A percentile compares a stretch with the other conserved stretches of the same genome.
Evolutionary conservation across 2,888 invertebrate species (phyloP).

Genomic region (Stomorhina lunata): DNA sequence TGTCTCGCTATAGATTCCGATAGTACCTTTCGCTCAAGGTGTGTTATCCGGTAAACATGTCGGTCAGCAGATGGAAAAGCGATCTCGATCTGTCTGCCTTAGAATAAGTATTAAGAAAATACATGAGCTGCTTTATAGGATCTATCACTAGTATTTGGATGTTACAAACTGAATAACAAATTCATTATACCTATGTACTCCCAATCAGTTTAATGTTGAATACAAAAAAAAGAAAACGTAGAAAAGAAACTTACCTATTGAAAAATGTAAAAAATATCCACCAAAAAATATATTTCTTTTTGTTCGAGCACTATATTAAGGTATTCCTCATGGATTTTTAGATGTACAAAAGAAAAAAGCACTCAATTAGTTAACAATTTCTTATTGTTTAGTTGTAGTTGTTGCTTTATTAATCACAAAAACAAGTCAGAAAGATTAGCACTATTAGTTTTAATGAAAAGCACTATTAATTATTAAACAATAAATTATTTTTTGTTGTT

Average conservation of each 20-base stretch:
- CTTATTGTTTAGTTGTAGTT: background rate
- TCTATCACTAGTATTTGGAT: too few species aligned
- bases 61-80: too few species aligned
- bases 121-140: too few species aligned
- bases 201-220: too few species aligned
- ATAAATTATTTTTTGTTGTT: background rate
- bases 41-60: too few species aligned
- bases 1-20: too few species aligned
- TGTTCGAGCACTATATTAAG: background rate
- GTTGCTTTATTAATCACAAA: background rate
- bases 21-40: too few species aligned
- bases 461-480: background rate
- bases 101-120: too few species aligned
- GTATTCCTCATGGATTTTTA: background rate
- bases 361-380: background rate
- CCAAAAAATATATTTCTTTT: background rate
- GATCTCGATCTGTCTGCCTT: too few species aligned
- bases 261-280: constrained; percentile 25
- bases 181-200: too few species aligned
- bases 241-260: constrained; percentile 44
- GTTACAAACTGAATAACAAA: too few species aligned
- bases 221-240: background rate
- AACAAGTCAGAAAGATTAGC: background rate
- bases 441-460: background rate
- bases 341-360: constrained; percentile 23